Percentiles rank a stretch among this genome's conserved stretches.
These are phyloP conservation scores for Hypolimnas misippus DNA, from an alignment of 2,888 invertebrate genomes.

Conservation along the genomic window DNA sequence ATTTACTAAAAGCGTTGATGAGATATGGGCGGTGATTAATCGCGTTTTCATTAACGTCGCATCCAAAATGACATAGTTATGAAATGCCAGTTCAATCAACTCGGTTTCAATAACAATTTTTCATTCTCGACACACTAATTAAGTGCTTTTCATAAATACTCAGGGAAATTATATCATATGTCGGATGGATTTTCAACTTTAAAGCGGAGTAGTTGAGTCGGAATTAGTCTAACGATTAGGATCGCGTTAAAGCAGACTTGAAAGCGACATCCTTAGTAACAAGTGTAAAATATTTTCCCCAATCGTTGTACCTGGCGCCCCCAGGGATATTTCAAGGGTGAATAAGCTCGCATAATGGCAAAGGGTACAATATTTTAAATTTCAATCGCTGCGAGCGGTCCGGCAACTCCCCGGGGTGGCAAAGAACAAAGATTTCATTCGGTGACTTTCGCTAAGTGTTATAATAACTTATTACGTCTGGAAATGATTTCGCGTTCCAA, in stretches of 20 bases:
- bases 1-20: slow-evolving; percentile 62
- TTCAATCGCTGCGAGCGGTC: slow-evolving; percentile 84
- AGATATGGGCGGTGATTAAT: slow-evolving; percentile 70
- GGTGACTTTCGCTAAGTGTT: slow-evolving; percentile 77
- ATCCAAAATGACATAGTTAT: slow-evolving; percentile 82
- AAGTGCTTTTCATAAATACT: slow-evolving; percentile 82
- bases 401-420: slow-evolving; percentile 65
- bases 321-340: slow-evolving; percentile 85
- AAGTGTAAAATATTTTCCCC: slow-evolving; percentile 85
- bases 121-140: slow-evolving; percentile 83
- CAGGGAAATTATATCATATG: slow-evolving; percentile 48
- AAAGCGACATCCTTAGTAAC: slow-evolving; percentile 82
- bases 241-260: slow-evolving; percentile 63
- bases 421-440: slow-evolving; percentile 77
- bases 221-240: slow-evolving; percentile 52
- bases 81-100: slow-evolving; percentile 81
- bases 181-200: slow-evolving; percentile 55
- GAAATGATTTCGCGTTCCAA: slow-evolving; percentile 47
- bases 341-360: slow-evolving; percentile 84
- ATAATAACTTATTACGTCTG: slow-evolving; percentile 72
- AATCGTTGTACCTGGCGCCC: slow-evolving; percentile 82
- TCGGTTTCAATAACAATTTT: slow-evolving; percentile 83
- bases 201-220: slow-evolving; percentile 46
- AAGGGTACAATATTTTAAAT: slow-evolving; percentile 85
- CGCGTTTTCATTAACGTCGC: slow-evolving; percentile 74